Base-by-base conservation (phyloP, 1,140 invertebrate genomes). In the Brevipalpus yothersi region DNA sequence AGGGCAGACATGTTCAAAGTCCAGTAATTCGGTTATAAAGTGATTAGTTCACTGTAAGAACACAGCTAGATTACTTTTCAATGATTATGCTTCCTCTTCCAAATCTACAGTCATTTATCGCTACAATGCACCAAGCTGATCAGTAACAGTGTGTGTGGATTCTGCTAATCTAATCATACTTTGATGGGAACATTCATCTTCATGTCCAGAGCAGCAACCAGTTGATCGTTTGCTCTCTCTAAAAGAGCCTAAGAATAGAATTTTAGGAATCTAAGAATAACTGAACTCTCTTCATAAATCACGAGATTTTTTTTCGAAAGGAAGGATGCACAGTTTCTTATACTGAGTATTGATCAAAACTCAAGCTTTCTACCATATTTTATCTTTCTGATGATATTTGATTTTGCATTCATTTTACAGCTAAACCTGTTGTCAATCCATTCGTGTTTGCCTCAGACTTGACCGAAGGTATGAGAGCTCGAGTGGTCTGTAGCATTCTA, bases 371-470 rank as follows among this genome's bases (percentile, higher is more conserved):
- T 49, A 15, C 19, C 47, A 49, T 15, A 21, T 19, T 49, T 49
- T 49, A 2, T 49, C 47, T 49, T 19, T 7, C 7, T 15, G 5
- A 5, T 31, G 5, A 31, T 31, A 31, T 31, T 2, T 23, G 11
- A 4, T 43, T 57, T 43, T 57, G 4, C 23, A 23, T n/a, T 2
- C 53, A 23, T 13, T 41, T 39, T 55, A 55, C 13, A 58, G 56
- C n/a, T 40, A 58, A 58, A 31, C 65, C 65, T 15, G 61, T 65
- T 5, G 72, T 75, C 45, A 71, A 73, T 54, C 66, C 68, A 4
- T 73, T 75, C 65, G 61, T 62, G 10, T 73, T 75, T 61, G 69
- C 68, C 77, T 78, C 83, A 70, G 81, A 81, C 68, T 78, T 86
- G 66, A 79, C 79, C 49, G 65, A 66, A 60, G 65, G 64, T 12